phyloP scores from a whole-genome alignment of 2,113 vertebrate genomes.

The Amazona guildingii region DNA sequence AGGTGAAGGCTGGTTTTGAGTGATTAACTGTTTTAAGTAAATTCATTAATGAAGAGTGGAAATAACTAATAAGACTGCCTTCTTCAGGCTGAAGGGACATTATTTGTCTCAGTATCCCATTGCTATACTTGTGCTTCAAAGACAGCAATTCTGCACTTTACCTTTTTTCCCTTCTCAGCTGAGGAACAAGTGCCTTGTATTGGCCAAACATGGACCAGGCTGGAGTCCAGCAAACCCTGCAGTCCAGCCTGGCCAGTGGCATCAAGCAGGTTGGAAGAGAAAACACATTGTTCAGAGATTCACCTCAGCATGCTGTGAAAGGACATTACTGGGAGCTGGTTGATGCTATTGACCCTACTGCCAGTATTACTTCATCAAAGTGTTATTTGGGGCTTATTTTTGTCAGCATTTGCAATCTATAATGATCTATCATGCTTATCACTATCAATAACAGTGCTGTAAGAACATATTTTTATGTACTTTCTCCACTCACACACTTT shows the following conservation, averaged over 20 bases:
- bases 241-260: background rate
- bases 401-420: background rate
- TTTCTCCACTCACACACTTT: background rate
- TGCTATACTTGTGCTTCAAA: background rate
- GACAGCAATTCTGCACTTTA: background rate
- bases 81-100: background rate
- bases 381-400: background rate
- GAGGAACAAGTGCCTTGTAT: background rate
- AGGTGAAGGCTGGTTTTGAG: background rate
- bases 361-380: background rate
- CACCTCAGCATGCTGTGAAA: accelerated
- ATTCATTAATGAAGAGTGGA: background rate
- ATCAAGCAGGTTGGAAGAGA: background rate
- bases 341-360: background rate
- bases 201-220: background rate
- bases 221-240: background rate
- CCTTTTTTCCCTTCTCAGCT: background rate
- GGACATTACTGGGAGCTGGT: background rate
- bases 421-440: background rate
- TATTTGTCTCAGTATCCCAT: background rate
- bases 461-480: background rate
- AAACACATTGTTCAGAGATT: accelerated
- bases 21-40: background rate
- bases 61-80: background rate
- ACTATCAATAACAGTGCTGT: background rate